Percentiles rank a stretch among this genome's conserved stretches.
phyloP scores from a whole-genome alignment of 2,797 vertebrate species.

The Gambelia wislizenii region DNA sequence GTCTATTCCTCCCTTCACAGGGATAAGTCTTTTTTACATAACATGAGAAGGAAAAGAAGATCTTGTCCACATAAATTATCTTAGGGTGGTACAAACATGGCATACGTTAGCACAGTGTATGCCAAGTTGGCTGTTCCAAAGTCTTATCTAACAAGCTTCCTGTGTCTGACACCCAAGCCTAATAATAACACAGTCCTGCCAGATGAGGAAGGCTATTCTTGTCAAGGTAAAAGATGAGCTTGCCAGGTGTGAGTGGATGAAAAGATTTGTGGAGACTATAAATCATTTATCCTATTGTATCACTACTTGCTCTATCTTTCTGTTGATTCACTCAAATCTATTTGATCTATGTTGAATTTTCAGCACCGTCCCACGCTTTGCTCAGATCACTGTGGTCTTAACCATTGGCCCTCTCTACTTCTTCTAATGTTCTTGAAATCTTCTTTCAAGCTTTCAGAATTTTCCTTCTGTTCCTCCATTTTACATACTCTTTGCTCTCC shows the following conservation, averaged over 20 bases:
- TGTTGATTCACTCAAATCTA: background rate
- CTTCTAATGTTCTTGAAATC: background rate
- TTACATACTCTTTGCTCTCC: background rate
- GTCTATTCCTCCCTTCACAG: background rate
- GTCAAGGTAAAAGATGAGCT: background rate
- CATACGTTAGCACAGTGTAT: background rate
- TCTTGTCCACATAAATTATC: background rate
- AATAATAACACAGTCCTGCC: background rate
- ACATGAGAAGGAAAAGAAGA: background rate
- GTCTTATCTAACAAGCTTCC: background rate
- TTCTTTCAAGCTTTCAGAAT: background rate
- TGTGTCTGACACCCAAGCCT: background rate
- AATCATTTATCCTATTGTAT: background rate
- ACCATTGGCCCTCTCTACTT: background rate
- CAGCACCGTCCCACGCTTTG: background rate
- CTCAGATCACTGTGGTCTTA: background rate
- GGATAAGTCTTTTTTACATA: background rate
- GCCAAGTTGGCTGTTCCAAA: background rate
- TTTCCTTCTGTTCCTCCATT: background rate
- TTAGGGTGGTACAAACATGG: background rate
- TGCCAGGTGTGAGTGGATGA: background rate
- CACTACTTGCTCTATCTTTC: background rate
- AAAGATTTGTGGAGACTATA: background rate
- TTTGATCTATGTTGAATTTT: background rate
- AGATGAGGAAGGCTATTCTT: background rate